Base-by-base conservation (phyloP, 2,113 vertebrate species). In the Tragulus kanchil region DNA sequence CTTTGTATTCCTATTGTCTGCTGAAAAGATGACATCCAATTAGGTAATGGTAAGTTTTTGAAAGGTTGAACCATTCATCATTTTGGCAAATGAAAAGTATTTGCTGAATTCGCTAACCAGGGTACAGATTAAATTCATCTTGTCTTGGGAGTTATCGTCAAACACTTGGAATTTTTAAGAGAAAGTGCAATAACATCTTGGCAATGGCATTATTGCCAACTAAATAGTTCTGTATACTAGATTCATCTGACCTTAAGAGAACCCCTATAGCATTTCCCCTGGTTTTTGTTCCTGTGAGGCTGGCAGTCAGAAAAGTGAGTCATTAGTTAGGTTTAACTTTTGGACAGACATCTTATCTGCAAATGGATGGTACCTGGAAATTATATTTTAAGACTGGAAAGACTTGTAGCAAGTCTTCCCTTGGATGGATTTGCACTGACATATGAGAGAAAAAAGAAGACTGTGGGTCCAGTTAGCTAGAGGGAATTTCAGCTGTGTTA, bases 81-180 rank as follows among this genome's bases (percentile, higher is more conserved):
- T 82, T 84, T 95, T 89, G n/a, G 73, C n/a, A 96, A 95, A 77
- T 45, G 26, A 93, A 82, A 82, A 96, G 28, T 56, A 64, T 58
- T 56, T 54, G 42, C 92, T 94, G 45, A 17, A 64, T 64, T 89
- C 42, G 61, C 25, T 71, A 65, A 50, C 48, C 31, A 89, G 26
- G 17, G n/a, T 36, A 89, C 36, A 83, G 25, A 77, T 31, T 85
- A 83, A 78, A 86, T 78, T 90, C 13, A 59, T 75, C 50, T 91
- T 85, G 73, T 84, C 45, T 58, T 84, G 45, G 90, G 59, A 84
- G 17, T 78, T 31, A 89, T 36, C 36, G 36, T 4, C 3, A 56
- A 92, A 61, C 56, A 8, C 59, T 83, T 77, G 56, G 45, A 75
- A 90, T 42, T 95, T 95, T 90, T 59, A 67, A 64, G 89, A 75